Base-by-base conservation (phyloP, 1,140 invertebrate genomes). In the Drosophila cardini region DNA sequence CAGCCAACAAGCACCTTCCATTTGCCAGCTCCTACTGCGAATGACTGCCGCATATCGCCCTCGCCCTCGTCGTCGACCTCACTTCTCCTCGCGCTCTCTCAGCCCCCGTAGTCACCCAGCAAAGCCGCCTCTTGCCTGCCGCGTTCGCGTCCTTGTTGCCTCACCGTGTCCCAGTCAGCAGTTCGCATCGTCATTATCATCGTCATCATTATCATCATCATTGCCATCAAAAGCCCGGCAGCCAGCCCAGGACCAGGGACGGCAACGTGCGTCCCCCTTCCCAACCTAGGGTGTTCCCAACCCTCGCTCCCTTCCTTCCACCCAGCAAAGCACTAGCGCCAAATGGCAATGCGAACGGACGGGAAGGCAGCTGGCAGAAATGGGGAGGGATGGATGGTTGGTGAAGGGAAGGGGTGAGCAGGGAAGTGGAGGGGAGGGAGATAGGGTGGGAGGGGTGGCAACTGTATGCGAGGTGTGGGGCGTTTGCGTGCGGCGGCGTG, bases 401-500 rank as follows among this genome's bases (percentile, higher is more conserved):
- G 21, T 45, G 3, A 15, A 16, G 16, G 42, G 32, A 10, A 30
- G 34, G 4, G 36, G 32, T 4, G 53, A 2, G 38, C 21, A 8
- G 16, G n/a, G 10, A n/a, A n/a, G n/a, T n/a, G n/a, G 46, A 7
- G 15, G n/a, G 2, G 42, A 4, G n/a, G n/a, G 42, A 4, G n/a
- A 7, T 3, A 16, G 32, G 10, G 32, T 2, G 9, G n/a, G 8
- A 16, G 8, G 32, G 13, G 9, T 30, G 32, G 50, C 7, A 21
- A 26, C 16, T 45, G 42, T 45, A 34, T 30, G 45, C n/a, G 60
- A 13, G 13, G 64, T 8, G 45, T 65, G 76, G 55, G 60, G 71
- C 60, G 75, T 74, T 75, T 65, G 78, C 70, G 69, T 72, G 79
- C 50, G 60, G 57, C 81, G 64, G 80, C 80, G 67, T 69, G 43